Evolutionary conservation across 2,888 invertebrate genomes (phyloP).

Genomic region (Cabera pusaria): DNA sequence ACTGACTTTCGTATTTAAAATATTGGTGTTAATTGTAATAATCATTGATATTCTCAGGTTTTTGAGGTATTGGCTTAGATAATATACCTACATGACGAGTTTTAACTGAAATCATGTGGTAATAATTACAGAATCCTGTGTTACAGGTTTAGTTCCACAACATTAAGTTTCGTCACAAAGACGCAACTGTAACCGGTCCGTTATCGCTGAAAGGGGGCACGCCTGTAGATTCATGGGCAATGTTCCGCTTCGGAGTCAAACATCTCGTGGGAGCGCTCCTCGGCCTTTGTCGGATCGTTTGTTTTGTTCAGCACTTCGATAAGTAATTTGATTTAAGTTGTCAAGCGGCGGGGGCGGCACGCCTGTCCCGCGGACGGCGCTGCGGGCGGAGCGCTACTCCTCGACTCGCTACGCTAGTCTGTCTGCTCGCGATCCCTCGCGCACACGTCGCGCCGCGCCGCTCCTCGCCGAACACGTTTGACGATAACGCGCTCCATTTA

Average conservation of each 20-base stretch:
- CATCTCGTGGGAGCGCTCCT: constrained; percentile 61
- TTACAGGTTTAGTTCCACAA: too few species aligned
- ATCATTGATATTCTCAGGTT: too few species aligned
- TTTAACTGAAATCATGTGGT: too few species aligned
- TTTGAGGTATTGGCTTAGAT: too few species aligned
- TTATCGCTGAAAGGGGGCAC: too few species aligned
- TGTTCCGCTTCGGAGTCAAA: constrained; percentile 46
- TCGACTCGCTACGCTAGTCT: constrained; percentile 48
- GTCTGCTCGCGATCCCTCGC: constrained; percentile 61
- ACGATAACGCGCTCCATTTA: constrained; percentile 73
- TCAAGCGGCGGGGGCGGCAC: constrained; percentile 47
- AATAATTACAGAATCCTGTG: too few species aligned
- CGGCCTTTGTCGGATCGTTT: constrained; percentile 50
- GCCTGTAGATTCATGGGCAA: too few species aligned
- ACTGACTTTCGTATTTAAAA: too few species aligned
- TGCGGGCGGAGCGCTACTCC: constrained; percentile 1
- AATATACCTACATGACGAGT: too few species aligned
- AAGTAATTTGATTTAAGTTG: constrained; percentile 65
- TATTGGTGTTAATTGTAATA: too few species aligned
- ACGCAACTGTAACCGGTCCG: too few species aligned
- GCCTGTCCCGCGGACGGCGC: constrained; percentile 15
- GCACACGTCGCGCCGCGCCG: constrained; percentile 57
- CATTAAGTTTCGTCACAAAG: too few species aligned
- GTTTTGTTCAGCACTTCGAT: constrained; percentile 57
- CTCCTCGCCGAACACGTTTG: constrained; percentile 40